Conservation (phyloP, 1,140 invertebrate genomes). For the Charaxes varanes region DNA sequence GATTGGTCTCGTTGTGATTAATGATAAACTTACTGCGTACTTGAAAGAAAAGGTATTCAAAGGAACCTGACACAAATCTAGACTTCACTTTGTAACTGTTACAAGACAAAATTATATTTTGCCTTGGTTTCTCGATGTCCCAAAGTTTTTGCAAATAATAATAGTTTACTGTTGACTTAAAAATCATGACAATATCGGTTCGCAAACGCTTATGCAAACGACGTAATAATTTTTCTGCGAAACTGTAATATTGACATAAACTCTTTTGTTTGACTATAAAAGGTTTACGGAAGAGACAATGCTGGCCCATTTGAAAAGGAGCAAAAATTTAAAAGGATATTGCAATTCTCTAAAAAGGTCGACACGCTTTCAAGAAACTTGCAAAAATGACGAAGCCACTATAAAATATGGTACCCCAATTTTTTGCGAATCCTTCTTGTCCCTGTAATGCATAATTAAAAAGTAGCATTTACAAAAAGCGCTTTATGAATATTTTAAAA, state of each 20-base stretch:
- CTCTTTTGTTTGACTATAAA: conserved; percentile 40
- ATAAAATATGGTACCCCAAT: conserved; percentile 39
- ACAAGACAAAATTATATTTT: too few species aligned
- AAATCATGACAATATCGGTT: too few species aligned
- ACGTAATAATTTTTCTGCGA: conserved; percentile 43
- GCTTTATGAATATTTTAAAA: conserved; percentile 13
- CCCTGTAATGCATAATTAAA: conserved; percentile 33
- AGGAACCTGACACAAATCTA: too few species aligned
- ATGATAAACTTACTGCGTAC: too few species aligned
- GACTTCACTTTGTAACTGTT: too few species aligned
- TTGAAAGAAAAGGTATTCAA: too few species aligned
- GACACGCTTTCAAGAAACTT: conserved; percentile 28
- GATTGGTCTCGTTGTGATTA: too few species aligned
- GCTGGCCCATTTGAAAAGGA: conserved; percentile 41
- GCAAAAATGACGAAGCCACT: conserved; percentile 26
- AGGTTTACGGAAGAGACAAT: conserved; percentile 37
- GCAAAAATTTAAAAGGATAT: conserved; percentile 39
- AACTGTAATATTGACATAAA: conserved; percentile 56
- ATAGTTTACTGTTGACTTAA: too few species aligned
- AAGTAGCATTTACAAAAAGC: conserved; percentile 33
- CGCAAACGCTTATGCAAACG: conserved; percentile 43
- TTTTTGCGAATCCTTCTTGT: conserved; percentile 35
- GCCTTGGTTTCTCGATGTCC: too few species aligned
- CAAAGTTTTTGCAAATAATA: too few species aligned
- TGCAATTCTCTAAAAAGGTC: conserved; percentile 26